These are phyloP conservation scores for Fopius arisanus DNA, from an alignment of 1,140 invertebrate genomes.

Conservation along the genomic window DNA sequence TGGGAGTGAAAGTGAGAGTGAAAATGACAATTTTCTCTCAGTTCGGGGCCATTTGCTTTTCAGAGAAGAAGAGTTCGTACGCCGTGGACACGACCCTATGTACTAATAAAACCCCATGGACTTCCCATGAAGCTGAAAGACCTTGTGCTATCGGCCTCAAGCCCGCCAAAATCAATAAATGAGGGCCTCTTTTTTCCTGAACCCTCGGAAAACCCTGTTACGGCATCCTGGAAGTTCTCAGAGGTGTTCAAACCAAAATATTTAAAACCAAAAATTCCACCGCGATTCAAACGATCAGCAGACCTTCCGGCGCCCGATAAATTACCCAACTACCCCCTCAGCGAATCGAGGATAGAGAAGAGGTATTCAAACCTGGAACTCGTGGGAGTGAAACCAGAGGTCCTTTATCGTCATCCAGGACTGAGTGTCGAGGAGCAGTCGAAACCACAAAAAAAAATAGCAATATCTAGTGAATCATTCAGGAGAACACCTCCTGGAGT, in stretches of 20 bases:
- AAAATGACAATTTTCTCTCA: no score
- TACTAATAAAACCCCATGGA: neutral
- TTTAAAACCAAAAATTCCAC: neutral
- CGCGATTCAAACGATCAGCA: neutral
- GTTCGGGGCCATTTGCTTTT: no score
- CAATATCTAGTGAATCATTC: neutral
- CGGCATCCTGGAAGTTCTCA: neutral
- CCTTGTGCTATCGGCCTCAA: neutral
- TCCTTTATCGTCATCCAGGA: slow-evolving; percentile 10
- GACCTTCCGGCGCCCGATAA: neutral
- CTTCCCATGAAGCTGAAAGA: neutral
- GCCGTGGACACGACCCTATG: neutral
- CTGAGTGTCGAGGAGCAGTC: slow-evolving; percentile 13
- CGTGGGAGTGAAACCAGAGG: neutral
- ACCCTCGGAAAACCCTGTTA: neutral
- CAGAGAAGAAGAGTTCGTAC: neutral
- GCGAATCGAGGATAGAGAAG: neutral
- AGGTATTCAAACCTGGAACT: neutral
- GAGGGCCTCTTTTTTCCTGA: neutral
- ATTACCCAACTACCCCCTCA: neutral
- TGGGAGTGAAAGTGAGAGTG: no score
- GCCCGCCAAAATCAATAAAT: neutral
- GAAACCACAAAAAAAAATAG: neutral
- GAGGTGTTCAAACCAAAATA: neutral
- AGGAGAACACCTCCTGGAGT: neutral